Percentiles rank a stretch among this genome's conserved stretches.
Conservation (phyloP, 23 tunicate genomes). For the Aplidium turbinatum region DNA sequence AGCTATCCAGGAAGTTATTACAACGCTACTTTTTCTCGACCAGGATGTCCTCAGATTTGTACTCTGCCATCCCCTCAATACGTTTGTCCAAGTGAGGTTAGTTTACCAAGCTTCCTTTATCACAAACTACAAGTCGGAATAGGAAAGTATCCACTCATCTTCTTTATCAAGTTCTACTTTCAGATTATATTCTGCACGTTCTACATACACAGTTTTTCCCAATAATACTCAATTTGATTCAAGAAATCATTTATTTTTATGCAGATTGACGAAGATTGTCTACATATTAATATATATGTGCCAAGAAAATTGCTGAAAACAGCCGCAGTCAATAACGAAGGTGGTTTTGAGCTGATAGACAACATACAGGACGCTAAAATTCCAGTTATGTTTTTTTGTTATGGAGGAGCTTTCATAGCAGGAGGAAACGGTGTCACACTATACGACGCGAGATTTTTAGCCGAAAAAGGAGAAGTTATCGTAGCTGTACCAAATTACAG, state of each 20-base stretch:
- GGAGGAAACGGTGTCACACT: constrained; percentile 61
- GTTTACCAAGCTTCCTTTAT: background rate
- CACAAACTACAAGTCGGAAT: too few species aligned
- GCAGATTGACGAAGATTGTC: constrained; percentile 71
- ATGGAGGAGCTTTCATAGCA: constrained; percentile 80
- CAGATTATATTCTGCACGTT: too few species aligned
- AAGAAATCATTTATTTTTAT: background rate
- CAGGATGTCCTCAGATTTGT: constrained; percentile 75
- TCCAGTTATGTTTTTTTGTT: constrained; percentile 71
- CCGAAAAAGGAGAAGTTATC: constrained; percentile 64
- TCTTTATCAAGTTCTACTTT: too few species aligned
- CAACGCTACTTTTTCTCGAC: constrained; percentile 49
- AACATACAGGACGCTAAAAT: background rate
- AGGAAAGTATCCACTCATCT: too few species aligned
- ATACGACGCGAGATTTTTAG: constrained; percentile 61
- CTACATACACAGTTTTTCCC: too few species aligned
- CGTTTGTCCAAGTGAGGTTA: constrained; percentile 55
- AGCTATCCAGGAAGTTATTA: constrained; percentile 21
- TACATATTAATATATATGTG: constrained; percentile 46
- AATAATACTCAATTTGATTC: background rate
- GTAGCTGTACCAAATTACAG: constrained; percentile 65
- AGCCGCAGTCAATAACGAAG: constrained; percentile 33
- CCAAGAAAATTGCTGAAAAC: constrained; percentile 49
- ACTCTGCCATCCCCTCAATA: constrained; percentile 74
- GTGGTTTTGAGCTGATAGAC: constrained; percentile 25